These are phyloP conservation scores for Polyploca ridens DNA, from an alignment of 2,888 invertebrate species.

Conservation along the genomic window DNA sequence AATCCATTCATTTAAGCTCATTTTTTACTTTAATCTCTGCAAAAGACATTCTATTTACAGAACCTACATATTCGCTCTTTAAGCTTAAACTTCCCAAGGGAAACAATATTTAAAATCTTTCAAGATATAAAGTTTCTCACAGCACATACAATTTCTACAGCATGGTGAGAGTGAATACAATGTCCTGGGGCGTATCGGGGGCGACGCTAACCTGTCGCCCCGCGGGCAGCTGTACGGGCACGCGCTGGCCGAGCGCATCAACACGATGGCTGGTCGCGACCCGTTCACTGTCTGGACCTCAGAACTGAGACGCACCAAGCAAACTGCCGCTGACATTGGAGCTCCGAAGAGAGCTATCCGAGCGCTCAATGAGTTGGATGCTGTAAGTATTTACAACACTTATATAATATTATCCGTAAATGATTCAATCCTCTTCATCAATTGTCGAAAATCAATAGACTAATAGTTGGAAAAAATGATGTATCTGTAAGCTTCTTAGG, in stretches of 20 bases:
- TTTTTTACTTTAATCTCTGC: too few species aligned
- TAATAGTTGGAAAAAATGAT: neutral
- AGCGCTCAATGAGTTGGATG: slow-evolving; percentile 96
- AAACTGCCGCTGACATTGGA: slow-evolving; percentile 91
- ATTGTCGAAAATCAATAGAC: neutral
- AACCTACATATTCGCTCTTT: too few species aligned
- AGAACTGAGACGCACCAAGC: slow-evolving; percentile 93
- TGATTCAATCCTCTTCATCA: neutral
- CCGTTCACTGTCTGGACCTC: slow-evolving; percentile 95
- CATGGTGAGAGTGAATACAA: slow-evolving; percentile 98
- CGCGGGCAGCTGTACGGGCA: slow-evolving; percentile 92
- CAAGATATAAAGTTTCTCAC: neutral
- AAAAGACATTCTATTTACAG: too few species aligned
- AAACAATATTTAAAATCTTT: too few species aligned
- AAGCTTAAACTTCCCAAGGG: too few species aligned
- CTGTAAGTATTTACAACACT: slow-evolving; percentile 83
- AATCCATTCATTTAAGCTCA: neutral
- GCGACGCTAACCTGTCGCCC: slow-evolving; percentile 93
- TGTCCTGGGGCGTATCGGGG: slow-evolving; percentile 94
- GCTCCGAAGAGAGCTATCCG: slow-evolving; percentile 93
- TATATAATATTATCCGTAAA: too few species aligned
- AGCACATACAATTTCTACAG: slow-evolving; percentile 66
- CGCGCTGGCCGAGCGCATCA: slow-evolving; percentile 89
- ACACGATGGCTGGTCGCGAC: slow-evolving; percentile 84
- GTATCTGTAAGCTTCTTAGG: neutral